Percentiles rank a stretch among this genome's conserved stretches.
phyloP scores from a whole-genome alignment of 2,888 invertebrate genomes.

The Erebia ligea region DNA sequence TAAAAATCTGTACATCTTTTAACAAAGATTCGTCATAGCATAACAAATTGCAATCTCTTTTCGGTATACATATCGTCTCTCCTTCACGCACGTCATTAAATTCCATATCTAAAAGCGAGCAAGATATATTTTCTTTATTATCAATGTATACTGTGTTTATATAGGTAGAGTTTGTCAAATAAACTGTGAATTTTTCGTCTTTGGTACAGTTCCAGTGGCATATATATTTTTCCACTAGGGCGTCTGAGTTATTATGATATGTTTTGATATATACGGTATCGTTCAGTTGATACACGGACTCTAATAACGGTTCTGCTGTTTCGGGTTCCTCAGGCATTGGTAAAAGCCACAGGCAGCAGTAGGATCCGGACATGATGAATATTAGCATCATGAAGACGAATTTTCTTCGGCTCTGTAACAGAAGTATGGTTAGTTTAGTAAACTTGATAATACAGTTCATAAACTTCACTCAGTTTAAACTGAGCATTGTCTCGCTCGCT shows the following conservation, averaged over 20 bases:
- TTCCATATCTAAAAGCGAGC: slow-evolving; percentile 65
- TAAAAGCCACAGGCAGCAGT: slow-evolving; percentile 87
- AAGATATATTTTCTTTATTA: slow-evolving; percentile 57
- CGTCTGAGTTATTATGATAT: slow-evolving; percentile 45
- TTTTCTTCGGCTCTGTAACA: slow-evolving; percentile 83
- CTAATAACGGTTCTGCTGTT: slow-evolving; percentile 48
- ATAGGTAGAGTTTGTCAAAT: slow-evolving; percentile 60
- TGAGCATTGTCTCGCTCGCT: no score
- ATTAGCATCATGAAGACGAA: slow-evolving; percentile 87
- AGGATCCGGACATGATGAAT: slow-evolving; percentile 85
- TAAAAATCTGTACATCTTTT: slow-evolving; percentile 9
- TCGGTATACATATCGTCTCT: slow-evolving; percentile 59
- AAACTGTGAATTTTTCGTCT: slow-evolving; percentile 56
- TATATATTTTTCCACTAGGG: slow-evolving; percentile 57
- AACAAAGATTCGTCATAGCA: slow-evolving; percentile 58
- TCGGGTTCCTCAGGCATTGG: slow-evolving; percentile 45
- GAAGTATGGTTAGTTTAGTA: background rate
- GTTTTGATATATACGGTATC: slow-evolving; percentile 62
- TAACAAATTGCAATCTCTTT: slow-evolving; percentile 59
- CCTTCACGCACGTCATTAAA: slow-evolving; percentile 53
- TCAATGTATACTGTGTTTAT: slow-evolving; percentile 65
- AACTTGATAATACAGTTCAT: background rate
- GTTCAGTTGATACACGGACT: slow-evolving; percentile 66
- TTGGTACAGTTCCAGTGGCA: slow-evolving; percentile 71
- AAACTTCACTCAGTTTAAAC: no score